Percentiles rank a stretch among this genome's conserved stretches.
Conservation (phyloP, 2,113 vertebrate genomes). For the Brachyhypopomus gauderio region DNA sequence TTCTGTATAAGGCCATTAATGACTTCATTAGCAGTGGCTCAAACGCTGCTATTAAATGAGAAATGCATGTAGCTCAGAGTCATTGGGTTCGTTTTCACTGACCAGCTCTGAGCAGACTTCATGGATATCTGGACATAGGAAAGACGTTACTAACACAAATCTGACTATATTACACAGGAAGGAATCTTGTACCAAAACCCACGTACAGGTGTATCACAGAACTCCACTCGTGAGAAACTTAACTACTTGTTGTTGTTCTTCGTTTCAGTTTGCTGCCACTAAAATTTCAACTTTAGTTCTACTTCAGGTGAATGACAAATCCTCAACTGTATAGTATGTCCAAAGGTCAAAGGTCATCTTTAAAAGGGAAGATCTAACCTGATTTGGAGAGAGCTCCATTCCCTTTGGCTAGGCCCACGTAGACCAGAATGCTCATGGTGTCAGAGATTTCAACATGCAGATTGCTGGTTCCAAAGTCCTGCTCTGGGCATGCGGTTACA, state of each 20-base stretch:
- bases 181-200: not conserved
- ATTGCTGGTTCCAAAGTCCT: constrained; percentile 86
- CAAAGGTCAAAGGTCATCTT: not conserved
- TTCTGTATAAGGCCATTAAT: not conserved
- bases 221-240: not conserved
- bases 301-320: constrained; percentile 2
- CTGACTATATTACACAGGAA: not conserved
- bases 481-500: constrained; percentile 83
- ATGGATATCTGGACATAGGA: not conserved
- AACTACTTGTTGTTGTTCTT: no score
- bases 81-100: not conserved
- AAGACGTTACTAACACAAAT: not conserved
- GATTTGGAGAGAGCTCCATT: constrained; percentile 82
- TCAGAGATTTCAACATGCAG: constrained; percentile 88
- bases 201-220: not conserved
- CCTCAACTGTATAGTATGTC: not conserved
- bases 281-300: not conserved
- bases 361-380: constrained; percentile 68
- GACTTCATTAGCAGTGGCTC: not conserved
- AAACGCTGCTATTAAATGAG: not conserved
- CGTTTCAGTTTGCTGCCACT: no score
- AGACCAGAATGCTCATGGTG: constrained; percentile 85
- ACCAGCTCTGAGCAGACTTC: not conserved
- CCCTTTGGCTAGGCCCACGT: constrained; percentile 84
- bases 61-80: not conserved